These are phyloP conservation scores for Coluber constrictor DNA, from an alignment of 2,797 vertebrate species.

Conservation along the genomic window DNA sequence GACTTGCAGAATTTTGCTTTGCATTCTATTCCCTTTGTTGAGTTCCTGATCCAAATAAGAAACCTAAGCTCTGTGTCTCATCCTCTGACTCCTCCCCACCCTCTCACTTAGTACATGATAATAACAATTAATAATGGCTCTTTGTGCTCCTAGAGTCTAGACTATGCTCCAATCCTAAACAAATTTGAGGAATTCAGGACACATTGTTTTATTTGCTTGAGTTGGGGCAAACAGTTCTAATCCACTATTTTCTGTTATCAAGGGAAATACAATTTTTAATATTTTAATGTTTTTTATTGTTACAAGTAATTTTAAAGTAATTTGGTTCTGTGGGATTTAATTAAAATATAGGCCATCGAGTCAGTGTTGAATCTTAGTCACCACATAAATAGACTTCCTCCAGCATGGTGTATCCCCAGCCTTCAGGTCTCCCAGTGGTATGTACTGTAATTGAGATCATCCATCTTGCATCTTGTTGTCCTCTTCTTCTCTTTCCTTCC, in stretches of 20 bases:
- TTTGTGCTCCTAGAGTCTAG: background rate
- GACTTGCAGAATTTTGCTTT: background rate
- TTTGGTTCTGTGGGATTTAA: background rate
- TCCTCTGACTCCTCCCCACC: background rate
- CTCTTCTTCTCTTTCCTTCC: background rate
- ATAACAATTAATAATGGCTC: background rate
- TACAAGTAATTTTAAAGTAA: background rate
- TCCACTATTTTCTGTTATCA: background rate
- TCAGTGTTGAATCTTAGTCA: background rate
- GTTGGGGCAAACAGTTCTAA: background rate
- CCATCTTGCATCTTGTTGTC: background rate
- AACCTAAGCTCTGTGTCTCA: background rate
- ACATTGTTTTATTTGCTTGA: background rate
- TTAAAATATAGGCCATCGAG: background rate
- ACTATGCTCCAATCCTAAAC: background rate
- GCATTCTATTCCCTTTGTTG: background rate
- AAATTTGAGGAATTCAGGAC: background rate
- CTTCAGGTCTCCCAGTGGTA: background rate
- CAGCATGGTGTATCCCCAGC: background rate
- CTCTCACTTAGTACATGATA: background rate
- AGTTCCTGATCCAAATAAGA: background rate
- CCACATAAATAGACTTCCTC: background rate
- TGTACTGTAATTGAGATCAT: background rate
- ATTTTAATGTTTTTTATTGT: background rate
- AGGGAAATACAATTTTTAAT: background rate